Percentiles rank a stretch among this genome's conserved stretches.
Conservation (phyloP, 2,888 invertebrate genomes). For the Acronicta alni region DNA sequence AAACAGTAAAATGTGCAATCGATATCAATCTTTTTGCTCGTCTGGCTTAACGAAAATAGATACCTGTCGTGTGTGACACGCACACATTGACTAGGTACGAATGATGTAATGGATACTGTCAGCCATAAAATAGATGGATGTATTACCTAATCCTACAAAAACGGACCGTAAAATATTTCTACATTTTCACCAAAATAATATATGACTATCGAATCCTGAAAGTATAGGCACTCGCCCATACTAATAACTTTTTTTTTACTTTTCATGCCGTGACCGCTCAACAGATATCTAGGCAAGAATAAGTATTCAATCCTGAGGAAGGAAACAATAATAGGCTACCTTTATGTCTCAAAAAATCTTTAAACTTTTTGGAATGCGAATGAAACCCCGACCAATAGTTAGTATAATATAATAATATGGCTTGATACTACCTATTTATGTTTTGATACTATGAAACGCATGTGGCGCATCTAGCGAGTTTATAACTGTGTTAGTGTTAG, state of each 20-base stretch:
- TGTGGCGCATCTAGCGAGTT: constrained; percentile 21
- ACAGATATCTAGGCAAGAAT: too few relatives aligned
- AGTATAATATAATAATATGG: too few relatives aligned
- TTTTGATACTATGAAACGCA: neutral
- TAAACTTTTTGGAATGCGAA: too few relatives aligned
- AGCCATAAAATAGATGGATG: constrained; percentile 20
- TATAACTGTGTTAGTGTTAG: constrained; percentile 35
- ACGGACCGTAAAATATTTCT: constrained; percentile 10
- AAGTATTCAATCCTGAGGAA: too few relatives aligned
- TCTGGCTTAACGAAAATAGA: constrained; percentile 2
- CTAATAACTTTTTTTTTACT: too few relatives aligned
- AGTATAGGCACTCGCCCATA: too few relatives aligned
- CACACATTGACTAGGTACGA: constrained; percentile 9
- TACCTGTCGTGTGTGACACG: constrained; percentile 12
- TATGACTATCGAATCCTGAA: too few relatives aligned
- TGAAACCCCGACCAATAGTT: too few relatives aligned
- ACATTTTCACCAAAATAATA: constrained; percentile 14
- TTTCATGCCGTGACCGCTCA: too few relatives aligned
- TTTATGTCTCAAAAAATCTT: too few relatives aligned
- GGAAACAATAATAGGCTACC: too few relatives aligned
- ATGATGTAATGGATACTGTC: constrained; percentile 33
- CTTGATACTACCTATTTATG: too few relatives aligned
- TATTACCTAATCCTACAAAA: neutral
- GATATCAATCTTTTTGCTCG: constrained; percentile 3
- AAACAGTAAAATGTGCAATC: constrained; percentile 3